Evolutionary conservation across 2,888 invertebrate species (phyloP).

Genomic region (Cheilosia variabilis): DNA sequence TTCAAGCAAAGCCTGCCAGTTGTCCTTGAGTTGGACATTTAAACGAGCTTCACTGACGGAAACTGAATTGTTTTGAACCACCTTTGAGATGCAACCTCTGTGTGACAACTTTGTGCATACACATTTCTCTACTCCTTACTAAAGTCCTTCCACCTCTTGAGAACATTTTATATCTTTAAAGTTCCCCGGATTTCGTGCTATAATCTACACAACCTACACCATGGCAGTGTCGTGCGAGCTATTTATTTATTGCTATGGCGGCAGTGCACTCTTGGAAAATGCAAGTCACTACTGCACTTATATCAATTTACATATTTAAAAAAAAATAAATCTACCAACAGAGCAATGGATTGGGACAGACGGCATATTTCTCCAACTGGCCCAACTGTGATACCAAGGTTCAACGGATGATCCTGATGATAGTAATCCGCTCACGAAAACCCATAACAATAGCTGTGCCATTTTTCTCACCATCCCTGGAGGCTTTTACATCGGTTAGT

Average conservation of each 20-base stretch:
- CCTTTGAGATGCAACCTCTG: no score
- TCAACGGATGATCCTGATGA: constrained; percentile 81
- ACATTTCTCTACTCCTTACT: no score
- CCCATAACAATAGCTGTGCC: constrained; percentile 80
- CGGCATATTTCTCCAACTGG: constrained; percentile 78
- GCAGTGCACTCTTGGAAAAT: constrained; percentile 35
- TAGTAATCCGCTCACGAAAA: constrained; percentile 81
- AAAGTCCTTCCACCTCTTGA: no score
- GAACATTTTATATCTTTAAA: constrained; percentile 2
- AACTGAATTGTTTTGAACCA: background rate
- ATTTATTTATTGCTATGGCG: constrained; percentile 58
- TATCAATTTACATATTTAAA: background rate
- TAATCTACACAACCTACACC: constrained; percentile 35
- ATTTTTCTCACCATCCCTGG: constrained; percentile 81
- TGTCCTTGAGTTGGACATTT: no score
- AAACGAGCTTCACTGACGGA: no score
- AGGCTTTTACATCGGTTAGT: constrained; percentile 80
- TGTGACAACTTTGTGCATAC: no score
- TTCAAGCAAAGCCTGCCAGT: no score
- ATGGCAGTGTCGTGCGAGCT: constrained; percentile 39
- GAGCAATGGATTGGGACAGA: constrained; percentile 46
- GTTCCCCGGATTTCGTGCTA: constrained; percentile 30
- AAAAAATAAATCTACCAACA: background rate
- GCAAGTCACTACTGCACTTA: background rate
- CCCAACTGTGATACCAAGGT: constrained; percentile 81